Evolutionary conservation across 2,113 vertebrate species (phyloP), one percentile per base, ranked within the genome.

Genomic region (Mirounga angustirostris): DNA sequence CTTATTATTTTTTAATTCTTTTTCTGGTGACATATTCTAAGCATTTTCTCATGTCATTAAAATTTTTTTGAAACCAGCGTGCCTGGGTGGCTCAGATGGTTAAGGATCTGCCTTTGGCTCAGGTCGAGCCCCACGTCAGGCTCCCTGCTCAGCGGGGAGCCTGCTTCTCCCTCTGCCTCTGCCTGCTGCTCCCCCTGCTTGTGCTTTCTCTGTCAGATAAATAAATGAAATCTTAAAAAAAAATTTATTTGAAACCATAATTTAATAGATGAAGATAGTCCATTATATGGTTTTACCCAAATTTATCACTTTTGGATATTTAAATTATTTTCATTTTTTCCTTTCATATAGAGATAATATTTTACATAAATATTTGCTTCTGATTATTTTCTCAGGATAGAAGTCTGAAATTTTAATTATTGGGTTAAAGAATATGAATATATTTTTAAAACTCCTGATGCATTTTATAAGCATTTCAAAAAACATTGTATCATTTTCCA

Each of bases 381-480:
- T 92, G 18, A 33, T 43, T 73, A 74, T 87, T 97, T 95, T 93
- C 86, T 88, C 2, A 59, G 69, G 5, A 18, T 92, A 58, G 58
- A 73, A 94, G 46, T 82, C 43, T 73, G 81, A 69, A 7, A 94
- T 91, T 95, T 88, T 61, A 54, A 78, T 82, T 61, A 56, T 5
- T 46, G 22, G 30, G 40, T 94, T 97, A 80, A 80, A 74, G 52
- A 89, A 36, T 92, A 43, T 86, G 61, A 73, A 11, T 69, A 11
- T 73, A 52, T 46, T 91, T 79, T 91, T 59, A 61, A 82, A 93
- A 61, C 11, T 69, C 19, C 19, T 85, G 24, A 54, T 11, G 61
- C 21, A 40, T 88, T 94, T 93, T 71, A 36, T 90, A 69, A 56
- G 50, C 73, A 95, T 85, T 92, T 69, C 54, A 79, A 40, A 92